Base-by-base conservation (phyloP, 2,113 vertebrate species). In the Oreochromis tanganicae region DNA sequence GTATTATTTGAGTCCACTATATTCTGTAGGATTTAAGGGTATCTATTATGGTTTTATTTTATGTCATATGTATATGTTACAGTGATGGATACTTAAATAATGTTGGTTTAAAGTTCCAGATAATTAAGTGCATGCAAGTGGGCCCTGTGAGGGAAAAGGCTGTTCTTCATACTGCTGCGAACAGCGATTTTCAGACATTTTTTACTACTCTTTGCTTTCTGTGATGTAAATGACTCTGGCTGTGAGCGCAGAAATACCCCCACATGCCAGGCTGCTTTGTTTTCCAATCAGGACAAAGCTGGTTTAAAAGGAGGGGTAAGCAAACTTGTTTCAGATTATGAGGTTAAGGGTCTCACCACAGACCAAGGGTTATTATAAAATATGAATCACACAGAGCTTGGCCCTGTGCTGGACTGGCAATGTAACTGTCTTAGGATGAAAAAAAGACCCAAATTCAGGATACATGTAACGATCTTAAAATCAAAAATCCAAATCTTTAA, bases 361-460 rank as follows among this genome's bases (percentile, higher is more conserved):
- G 13, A 43, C 8, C 0, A 27, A 46, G 1, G 12, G 1, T 73
- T 73, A 46, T 73, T 46, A 24, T 4, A 73, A 46, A 43, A 46
- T 41, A 24, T 73, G 66, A 24, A 24, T 73, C 66, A 43, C 36
- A 4, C 66, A 16, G n/a, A 73, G 38, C 38, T 46, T 24, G 38
- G 66, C 21, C 66, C 21, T 46, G 66, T 66, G 6, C 4, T 38
- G 61, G 34, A 1, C 0, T 66, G 34, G 61, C 34, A 21, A 38
- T 66, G 6, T 38, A 13, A 66, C 0, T n/a, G 10, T 66, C 34
- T 38, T 21, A n/a, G 7, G 34, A 38, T 66, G 34, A 66, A 38
- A 38, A 66, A 38, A 66, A 38, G 61, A 66, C 34, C 17, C 34
- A 66, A 66, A 38, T 66, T 66, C 61, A 38, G 61, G 61, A 66